Evolutionary conservation across 2,888 invertebrate genomes (phyloP), one percentile per base, ranked within the genome.

Genomic region (Latheticus oryzae): DNA sequence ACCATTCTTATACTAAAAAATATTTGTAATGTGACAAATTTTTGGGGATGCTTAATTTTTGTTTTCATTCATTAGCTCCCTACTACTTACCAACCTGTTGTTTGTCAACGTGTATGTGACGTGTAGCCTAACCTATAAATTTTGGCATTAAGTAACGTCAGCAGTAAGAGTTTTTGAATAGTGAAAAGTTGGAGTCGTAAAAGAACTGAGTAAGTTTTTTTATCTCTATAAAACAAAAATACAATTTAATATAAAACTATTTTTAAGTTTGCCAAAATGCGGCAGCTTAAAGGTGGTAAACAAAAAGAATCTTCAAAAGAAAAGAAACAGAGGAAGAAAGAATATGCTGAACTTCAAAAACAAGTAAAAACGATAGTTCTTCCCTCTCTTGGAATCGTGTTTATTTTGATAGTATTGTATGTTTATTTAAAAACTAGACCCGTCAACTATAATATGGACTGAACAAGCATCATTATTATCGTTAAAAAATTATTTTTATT

Each of bases 261-360:
- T n/a, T n/a, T n/a, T n/a, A n/a, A n/a, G n/a, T n/a, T n/a, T n/a
- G n/a, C n/a, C n/a, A n/a, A n/a, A 64, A 93, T 93, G 92, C 85
- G 90, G 64, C 90, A 91, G 74, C 79, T 90, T 26, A 92, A 91
- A 73, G 64, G 66, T 11, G 91, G 91, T 40, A 87, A 87, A 74
- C 86, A 87, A 33, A 93, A 93, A 79, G 92, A 93, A 80, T 89
- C 89, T 0, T 88, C 88, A 5, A 88, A 87, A 74, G 93, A 93
- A 77, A 91, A 90, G 74, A 88, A 89, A 69, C 91, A 93, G 72
- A 85, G 94, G 21, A 91, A 90, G 79, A 87, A 90, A 78, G 93
- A 93, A 64, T 93, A 92, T 71, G 82, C 88, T 4, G 88, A 89
- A 76, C 88, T 87, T 73, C 88, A 91, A 69, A 87, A 87, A 72